A percentile compares a stretch with the other conserved stretches of the same genome.
These are phyloP conservation scores for Metalampra italica DNA, from an alignment of 2,888 invertebrate species.

Conservation along the genomic window DNA sequence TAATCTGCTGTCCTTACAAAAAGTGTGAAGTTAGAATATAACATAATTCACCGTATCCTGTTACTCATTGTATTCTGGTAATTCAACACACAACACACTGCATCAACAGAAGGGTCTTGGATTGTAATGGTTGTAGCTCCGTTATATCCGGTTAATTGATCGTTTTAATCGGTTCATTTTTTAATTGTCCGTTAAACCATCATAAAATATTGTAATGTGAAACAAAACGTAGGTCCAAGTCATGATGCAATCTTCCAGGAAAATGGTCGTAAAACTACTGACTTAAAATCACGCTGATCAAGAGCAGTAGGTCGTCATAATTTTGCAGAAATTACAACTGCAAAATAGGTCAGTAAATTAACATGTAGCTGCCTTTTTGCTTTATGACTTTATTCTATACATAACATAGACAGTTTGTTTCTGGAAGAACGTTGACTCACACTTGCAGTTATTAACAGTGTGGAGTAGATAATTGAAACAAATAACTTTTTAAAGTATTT, in stretches of 20 bases:
- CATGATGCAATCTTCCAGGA: conserved; percentile 23
- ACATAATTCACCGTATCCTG: conserved; percentile 21
- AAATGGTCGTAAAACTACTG: conserved; percentile 23
- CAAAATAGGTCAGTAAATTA: conserved; percentile 9
- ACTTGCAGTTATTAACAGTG: too few species aligned
- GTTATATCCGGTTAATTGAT: too few species aligned
- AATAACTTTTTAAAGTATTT: too few species aligned
- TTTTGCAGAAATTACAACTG: conserved; percentile 3
- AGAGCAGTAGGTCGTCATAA: conserved; percentile 2
- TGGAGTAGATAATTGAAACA: too few species aligned
- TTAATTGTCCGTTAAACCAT: neutral
- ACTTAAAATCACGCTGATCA: conserved; percentile 26
- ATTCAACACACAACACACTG: too few species aligned
- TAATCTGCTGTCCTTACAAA: conserved; percentile 46
- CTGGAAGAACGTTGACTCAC: too few species aligned
- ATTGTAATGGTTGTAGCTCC: too few species aligned
- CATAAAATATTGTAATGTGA: neutral
- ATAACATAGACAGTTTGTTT: conserved; percentile 1
- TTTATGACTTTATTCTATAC: too few species aligned
- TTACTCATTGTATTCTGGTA: conserved; percentile 23
- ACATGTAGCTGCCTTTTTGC: neutral
- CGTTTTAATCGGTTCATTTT: neutral
- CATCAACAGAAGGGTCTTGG: too few species aligned
- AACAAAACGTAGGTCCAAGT: conserved; percentile 23
- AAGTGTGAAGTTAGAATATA: conserved; percentile 31